These are phyloP conservation scores for Heliconius aoede DNA, from an alignment of 2,888 invertebrate genomes.

Conservation along the genomic window DNA sequence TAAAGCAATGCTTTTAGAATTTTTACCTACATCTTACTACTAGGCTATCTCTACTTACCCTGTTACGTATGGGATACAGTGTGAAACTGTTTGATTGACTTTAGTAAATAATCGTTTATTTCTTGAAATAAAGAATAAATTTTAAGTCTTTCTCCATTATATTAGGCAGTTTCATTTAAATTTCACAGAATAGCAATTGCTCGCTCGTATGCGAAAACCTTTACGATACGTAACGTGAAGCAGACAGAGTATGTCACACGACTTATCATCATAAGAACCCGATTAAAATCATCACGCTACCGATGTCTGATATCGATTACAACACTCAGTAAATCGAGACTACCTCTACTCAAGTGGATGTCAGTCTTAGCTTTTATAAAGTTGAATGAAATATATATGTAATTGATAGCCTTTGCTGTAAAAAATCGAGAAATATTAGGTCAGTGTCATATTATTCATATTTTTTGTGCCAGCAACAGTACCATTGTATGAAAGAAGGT, in stretches of 20 bases:
- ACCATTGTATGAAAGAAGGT: too few relatives aligned
- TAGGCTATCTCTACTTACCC: too few relatives aligned
- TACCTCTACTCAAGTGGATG: neutral
- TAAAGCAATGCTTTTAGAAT: too few relatives aligned
- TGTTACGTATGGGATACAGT: too few relatives aligned
- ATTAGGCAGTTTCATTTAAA: neutral
- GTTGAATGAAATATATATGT: neutral
- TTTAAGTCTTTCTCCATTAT: too few relatives aligned
- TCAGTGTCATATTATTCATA: neutral
- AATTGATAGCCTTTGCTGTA: too few relatives aligned
- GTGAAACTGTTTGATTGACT: too few relatives aligned
- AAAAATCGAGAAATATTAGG: neutral
- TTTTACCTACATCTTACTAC: too few relatives aligned
- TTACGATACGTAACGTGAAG: slow-evolving; percentile 53
- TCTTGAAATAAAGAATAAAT: too few relatives aligned
- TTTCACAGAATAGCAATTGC: slow-evolving; percentile 17
- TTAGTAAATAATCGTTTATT: too few relatives aligned
- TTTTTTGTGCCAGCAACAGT: neutral
- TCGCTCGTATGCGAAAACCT: slow-evolving; percentile 44
- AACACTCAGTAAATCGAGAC: slow-evolving; percentile 50
- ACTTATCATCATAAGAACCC: slow-evolving; percentile 66
- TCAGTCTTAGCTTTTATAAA: neutral
- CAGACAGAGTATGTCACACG: slow-evolving; percentile 72
- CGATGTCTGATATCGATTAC: slow-evolving; percentile 50
- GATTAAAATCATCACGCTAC: slow-evolving; percentile 53